These are phyloP conservation scores for Euplagia quadripunctaria DNA, from an alignment of 2,888 invertebrate species.

Conservation along the genomic window DNA sequence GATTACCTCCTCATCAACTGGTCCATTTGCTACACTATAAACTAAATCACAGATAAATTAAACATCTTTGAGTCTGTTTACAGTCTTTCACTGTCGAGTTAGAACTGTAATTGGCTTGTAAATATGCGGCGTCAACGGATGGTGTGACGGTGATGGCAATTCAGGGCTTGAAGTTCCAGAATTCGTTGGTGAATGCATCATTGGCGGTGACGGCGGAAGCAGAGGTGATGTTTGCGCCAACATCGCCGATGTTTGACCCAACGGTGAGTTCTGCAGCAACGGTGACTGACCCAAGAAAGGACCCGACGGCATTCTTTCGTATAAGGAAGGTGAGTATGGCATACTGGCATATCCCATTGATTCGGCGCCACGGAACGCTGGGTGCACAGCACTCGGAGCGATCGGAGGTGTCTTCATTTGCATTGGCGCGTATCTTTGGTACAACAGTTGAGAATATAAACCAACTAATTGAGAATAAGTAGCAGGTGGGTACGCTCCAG, in stretches of 20 bases:
- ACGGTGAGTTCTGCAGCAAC: slow-evolving; percentile 64
- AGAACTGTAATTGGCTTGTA: slow-evolving; percentile 88
- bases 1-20: slow-evolving; percentile 69
- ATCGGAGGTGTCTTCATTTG: slow-evolving; percentile 84
- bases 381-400: slow-evolving; percentile 85
- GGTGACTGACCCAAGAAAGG: slow-evolving; percentile 70
- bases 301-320: slow-evolving; percentile 72
- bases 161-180: slow-evolving; percentile 80
- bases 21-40: slow-evolving; percentile 68
- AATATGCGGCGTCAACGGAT: slow-evolving; percentile 80
- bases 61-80: slow-evolving; percentile 58
- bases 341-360: slow-evolving; percentile 77
- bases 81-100: slow-evolving; percentile 80
- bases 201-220: slow-evolving; percentile 80
- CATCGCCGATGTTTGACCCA: slow-evolving; percentile 64
- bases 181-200: slow-evolving; percentile 72
- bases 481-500: slow-evolving; percentile 87
- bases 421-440: slow-evolving; percentile 89
- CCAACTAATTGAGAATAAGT: slow-evolving; percentile 87
- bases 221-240: slow-evolving; percentile 66
- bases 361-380: slow-evolving; percentile 76
- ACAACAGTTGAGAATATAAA: slow-evolving; percentile 89
- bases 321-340: slow-evolving; percentile 76
- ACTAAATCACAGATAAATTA: slow-evolving; percentile 83
- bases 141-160: slow-evolving; percentile 76